phyloP scores from a whole-genome alignment of 2,888 invertebrate genomes.

The Shargacucullia verbasci region DNA sequence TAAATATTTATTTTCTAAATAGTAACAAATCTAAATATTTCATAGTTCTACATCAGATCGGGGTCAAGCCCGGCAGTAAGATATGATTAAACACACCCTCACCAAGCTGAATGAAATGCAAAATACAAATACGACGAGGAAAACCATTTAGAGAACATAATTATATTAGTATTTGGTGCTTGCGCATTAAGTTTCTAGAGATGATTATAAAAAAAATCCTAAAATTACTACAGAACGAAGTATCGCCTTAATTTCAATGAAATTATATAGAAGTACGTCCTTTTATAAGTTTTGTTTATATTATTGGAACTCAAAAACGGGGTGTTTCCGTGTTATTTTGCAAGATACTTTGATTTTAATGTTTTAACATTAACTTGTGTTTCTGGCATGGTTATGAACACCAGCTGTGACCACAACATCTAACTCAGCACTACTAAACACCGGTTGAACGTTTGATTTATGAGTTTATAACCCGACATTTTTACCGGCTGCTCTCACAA shows the following conservation, averaged over 20 bases:
- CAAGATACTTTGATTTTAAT: slow-evolving; percentile 32
- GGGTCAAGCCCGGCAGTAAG: slow-evolving; percentile 68
- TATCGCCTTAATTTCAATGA: no score
- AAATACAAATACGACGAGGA: slow-evolving; percentile 45
- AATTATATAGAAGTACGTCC: no score
- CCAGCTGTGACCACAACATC: slow-evolving; percentile 37
- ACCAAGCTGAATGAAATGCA: slow-evolving; percentile 62
- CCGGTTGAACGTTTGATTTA: slow-evolving; percentile 42
- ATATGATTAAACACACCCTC: slow-evolving; percentile 83
- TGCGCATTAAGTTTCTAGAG: no score
- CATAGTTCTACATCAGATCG: slow-evolving; percentile 33
- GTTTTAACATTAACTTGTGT: slow-evolving; percentile 22
- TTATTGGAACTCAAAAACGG: not conserved
- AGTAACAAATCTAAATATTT: slow-evolving; percentile 27
- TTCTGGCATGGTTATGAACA: slow-evolving; percentile 22
- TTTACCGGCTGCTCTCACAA: slow-evolving; percentile 45
- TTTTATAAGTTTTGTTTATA: not conserved
- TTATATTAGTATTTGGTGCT: no score
- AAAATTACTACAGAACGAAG: no score
- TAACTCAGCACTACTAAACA: slow-evolving; percentile 19
- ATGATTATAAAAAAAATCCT: no score
- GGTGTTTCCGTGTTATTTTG: slow-evolving; percentile 4
- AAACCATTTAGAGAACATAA: slow-evolving; percentile 21
- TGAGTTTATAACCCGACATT: slow-evolving; percentile 26
- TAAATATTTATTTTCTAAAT: no score